Evolutionary conservation across 2,113 vertebrate genomes (phyloP).

Genomic region (Serinus canaria): DNA sequence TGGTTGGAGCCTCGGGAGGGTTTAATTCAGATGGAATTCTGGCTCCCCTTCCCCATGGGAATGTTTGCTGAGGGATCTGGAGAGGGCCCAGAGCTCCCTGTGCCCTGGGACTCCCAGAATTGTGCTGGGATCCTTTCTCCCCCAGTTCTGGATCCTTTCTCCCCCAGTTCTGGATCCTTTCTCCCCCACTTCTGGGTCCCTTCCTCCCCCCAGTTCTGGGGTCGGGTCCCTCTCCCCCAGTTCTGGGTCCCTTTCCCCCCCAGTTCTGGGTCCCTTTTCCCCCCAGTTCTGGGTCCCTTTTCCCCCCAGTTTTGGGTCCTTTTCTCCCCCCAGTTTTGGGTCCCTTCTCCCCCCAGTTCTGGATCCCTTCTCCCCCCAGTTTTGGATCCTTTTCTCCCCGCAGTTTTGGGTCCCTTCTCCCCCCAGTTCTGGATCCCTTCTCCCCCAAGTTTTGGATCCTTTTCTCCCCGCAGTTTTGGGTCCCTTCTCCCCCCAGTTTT

Average conservation of each 20-base stretch:
- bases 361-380: no score
- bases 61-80: not conserved
- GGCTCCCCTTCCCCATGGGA: not conserved
- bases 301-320: rapidly evolving
- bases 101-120: rapidly evolving
- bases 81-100: not conserved
- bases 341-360: no score
- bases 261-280: not conserved
- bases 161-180: no score
- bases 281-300: not conserved
- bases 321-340: not conserved
- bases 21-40: rapidly evolving
- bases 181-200: no score
- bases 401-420: rapidly evolving
- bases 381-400: not conserved
- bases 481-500: not conserved
- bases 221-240: not conserved
- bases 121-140: not conserved
- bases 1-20: rapidly evolving
- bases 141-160: not conserved
- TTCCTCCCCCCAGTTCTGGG: rapidly evolving
- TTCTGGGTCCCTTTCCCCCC: rapidly evolving
- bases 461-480: rapidly evolving
- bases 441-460: not conserved
- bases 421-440: no score